Conservation (phyloP, 2,797 vertebrate genomes). For the Phoxinus dragarum region DNA sequence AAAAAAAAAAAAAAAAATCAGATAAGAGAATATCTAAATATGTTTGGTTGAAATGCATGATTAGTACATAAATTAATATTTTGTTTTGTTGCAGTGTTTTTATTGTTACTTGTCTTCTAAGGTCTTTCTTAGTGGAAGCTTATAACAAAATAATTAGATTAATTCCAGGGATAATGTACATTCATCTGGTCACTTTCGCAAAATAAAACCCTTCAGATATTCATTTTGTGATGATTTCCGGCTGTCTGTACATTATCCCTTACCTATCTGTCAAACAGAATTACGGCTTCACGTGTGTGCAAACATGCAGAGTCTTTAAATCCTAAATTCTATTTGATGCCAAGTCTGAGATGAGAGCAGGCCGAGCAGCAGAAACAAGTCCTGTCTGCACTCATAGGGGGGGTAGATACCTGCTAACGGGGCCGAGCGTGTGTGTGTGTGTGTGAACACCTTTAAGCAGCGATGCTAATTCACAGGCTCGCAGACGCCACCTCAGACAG, state of each 20-base stretch:
- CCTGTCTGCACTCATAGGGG: constrained; percentile 46
- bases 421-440: constrained; percentile 9
- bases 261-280: neutral
- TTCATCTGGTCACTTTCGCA: neutral
- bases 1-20: too few relatives aligned
- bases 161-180: neutral
- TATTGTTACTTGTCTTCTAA: neutral
- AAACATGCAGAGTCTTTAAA: constrained; percentile 9
- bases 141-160: neutral
- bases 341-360: constrained; percentile 46
- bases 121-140: neutral
- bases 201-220: neutral
- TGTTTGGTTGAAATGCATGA: neutral
- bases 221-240: neutral
- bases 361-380: constrained; percentile 51
- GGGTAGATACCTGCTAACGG: constrained; percentile 35
- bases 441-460: constrained; percentile 51
- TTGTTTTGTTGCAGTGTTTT: neutral
- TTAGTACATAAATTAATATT: neutral
- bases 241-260: neutral
- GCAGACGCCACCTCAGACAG: constrained; percentile 25
- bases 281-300: neutral
- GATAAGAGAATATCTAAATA: neutral
- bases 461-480: constrained; percentile 47
- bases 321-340: constrained; percentile 48